Conservation (phyloP, 2,888 invertebrate genomes). For the Parnassius glacialis region DNA sequence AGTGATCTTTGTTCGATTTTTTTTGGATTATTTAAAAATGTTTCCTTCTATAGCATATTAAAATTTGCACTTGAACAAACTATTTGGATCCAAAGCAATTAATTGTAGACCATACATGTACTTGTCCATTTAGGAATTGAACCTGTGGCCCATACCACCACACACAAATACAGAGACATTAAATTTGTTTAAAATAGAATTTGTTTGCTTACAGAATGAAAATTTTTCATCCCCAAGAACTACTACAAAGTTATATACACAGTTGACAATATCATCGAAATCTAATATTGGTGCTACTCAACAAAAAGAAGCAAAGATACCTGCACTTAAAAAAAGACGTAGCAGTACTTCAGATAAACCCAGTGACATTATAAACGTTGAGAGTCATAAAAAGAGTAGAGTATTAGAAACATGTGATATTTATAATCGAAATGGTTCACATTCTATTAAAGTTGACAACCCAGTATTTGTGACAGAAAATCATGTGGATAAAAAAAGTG, state of each 20-base stretch:
- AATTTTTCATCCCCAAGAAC: constrained; percentile 62
- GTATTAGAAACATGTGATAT: constrained; percentile 64
- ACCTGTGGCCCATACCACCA: too few species aligned
- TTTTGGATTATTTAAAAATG: too few species aligned
- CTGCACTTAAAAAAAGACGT: constrained; percentile 68
- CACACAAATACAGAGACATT: too few species aligned
- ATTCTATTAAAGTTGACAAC: constrained; percentile 55
- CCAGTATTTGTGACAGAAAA: constrained; percentile 52
- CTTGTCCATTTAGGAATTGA: too few species aligned
- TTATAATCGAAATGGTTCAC: constrained; percentile 57
- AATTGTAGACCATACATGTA: too few species aligned
- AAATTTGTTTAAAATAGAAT: neutral
- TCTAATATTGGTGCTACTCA: constrained; percentile 50
- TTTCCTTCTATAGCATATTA: too few species aligned
- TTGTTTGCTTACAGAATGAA: constrained; percentile 62
- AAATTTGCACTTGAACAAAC: too few species aligned
- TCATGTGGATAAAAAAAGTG: constrained; percentile 62
- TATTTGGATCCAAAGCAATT: too few species aligned
- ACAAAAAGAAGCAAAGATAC: constrained; percentile 67
- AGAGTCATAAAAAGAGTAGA: constrained; percentile 63
- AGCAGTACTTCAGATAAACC: constrained; percentile 76
- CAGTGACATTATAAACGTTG: constrained; percentile 58
- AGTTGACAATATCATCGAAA: constrained; percentile 72
- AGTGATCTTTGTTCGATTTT: too few species aligned
- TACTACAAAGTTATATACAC: constrained; percentile 71